These are phyloP conservation scores for Platycheirus rosarum DNA, from an alignment of 2,888 invertebrate genomes.

Conservation along the genomic window DNA sequence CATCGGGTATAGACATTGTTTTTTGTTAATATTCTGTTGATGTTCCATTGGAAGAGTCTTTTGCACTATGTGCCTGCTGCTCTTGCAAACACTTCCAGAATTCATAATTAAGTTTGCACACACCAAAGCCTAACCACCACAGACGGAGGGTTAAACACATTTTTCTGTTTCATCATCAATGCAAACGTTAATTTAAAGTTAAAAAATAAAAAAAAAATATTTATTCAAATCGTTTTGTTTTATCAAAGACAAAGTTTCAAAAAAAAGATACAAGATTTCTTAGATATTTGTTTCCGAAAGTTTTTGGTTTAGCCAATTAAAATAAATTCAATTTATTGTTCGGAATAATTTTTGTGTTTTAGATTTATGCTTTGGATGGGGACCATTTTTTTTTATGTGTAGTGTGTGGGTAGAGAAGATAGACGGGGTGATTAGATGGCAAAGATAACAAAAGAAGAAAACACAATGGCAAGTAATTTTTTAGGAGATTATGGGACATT, in stretches of 20 bases:
- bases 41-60: slow-evolving; percentile 61
- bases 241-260: background rate
- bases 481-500: slow-evolving; percentile 59
- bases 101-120: slow-evolving; percentile 68
- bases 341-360: slow-evolving; percentile 55
- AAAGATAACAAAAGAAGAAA: slow-evolving; percentile 50
- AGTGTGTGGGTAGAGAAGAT: slow-evolving; percentile 24
- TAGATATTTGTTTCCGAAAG: slow-evolving; percentile 33
- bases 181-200: slow-evolving; percentile 57
- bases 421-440: slow-evolving; percentile 51
- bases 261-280: background rate
- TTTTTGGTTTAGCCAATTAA: slow-evolving; percentile 46
- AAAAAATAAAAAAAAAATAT: slow-evolving; percentile 11
- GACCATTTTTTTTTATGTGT: slow-evolving; percentile 5
- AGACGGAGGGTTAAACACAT: slow-evolving; percentile 35
- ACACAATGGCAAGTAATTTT: slow-evolving; percentile 49
- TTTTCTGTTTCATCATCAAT: slow-evolving; percentile 20
- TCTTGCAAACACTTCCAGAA: slow-evolving; percentile 65
- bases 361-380: slow-evolving; percentile 38
- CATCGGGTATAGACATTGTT: slow-evolving; percentile 28
- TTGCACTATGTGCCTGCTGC: slow-evolving; percentile 43
- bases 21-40: slow-evolving; percentile 62
- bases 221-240: slow-evolving; percentile 35
- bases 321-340: slow-evolving; percentile 69
- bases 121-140: slow-evolving; percentile 23